Evolutionary conservation across 2,888 invertebrate genomes (phyloP).

Genomic region (Ceratothoa steindachneri): DNA sequence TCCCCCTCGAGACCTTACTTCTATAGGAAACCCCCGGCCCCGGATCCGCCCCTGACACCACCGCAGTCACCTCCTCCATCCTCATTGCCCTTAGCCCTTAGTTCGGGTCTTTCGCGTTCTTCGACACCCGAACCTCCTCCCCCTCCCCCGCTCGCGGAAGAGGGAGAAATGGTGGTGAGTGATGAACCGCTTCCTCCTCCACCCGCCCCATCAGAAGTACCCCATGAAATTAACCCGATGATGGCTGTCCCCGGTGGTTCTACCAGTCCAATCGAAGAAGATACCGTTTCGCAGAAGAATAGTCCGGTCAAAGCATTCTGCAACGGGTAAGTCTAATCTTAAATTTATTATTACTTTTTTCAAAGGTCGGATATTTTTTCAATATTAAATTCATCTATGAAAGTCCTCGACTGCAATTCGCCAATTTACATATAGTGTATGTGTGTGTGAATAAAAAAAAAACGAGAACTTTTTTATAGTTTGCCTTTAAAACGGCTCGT

Average conservation of each 20-base stretch:
- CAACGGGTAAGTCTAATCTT: neutral
- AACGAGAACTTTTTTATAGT: too few species aligned
- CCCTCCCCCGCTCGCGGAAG: constrained; percentile 34
- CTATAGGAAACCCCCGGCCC: constrained; percentile 45
- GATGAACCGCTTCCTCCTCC: constrained; percentile 41
- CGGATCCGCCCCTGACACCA: constrained; percentile 38
- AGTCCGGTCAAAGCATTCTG: neutral
- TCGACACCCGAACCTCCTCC: constrained; percentile 38
- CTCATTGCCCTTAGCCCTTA: neutral
- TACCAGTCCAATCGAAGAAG: neutral
- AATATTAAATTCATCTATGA: too few species aligned
- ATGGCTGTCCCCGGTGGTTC: neutral
- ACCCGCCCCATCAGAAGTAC: constrained; percentile 30
- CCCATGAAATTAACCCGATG: neutral
- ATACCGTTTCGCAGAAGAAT: neutral
- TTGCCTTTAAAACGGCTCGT: too few species aligned
- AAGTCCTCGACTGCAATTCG: too few species aligned
- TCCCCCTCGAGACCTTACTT: constrained; percentile 31
- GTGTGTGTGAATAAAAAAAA: too few species aligned
- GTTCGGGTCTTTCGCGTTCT: neutral
- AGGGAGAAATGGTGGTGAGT: constrained; percentile 27
- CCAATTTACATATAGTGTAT: too few species aligned
- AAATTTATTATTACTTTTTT: too few species aligned
- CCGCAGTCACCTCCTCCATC: constrained; percentile 7
- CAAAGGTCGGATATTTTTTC: too few species aligned